phyloP scores from a whole-genome alignment of 2,888 invertebrate genomes.

The Meteorus cinctellus region DNA sequence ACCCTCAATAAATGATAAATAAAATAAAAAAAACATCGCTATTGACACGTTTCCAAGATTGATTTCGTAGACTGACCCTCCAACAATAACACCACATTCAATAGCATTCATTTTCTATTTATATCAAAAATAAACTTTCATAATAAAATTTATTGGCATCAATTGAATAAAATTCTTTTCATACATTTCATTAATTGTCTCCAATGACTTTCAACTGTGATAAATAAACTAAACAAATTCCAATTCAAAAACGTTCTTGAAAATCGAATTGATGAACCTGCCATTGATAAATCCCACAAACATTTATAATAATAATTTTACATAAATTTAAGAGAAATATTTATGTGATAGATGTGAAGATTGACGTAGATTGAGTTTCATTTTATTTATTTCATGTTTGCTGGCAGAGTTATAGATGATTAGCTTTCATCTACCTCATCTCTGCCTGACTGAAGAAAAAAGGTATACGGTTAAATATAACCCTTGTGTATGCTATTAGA shows the following conservation, averaged over 20 bases:
- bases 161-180: constrained; percentile 3
- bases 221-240: too few relatives aligned
- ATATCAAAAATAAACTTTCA: neutral
- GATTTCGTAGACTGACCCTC: neutral
- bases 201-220: too few relatives aligned
- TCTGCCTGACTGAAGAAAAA: constrained; percentile 13
- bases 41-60: neutral
- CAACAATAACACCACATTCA: neutral
- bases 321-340: too few relatives aligned
- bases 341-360: too few relatives aligned
- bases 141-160: neutral
- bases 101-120: neutral
- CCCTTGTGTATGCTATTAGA: constrained; percentile 42
- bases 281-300: too few relatives aligned
- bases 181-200: neutral
- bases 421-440: neutral
- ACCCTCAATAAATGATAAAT: neutral
- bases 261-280: too few relatives aligned
- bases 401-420: neutral
- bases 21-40: neutral
- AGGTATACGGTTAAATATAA: constrained; percentile 31
- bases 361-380: neutral
- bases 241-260: too few relatives aligned
- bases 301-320: too few relatives aligned
- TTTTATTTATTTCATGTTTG: neutral